These are phyloP conservation scores for Laupala kohalensis DNA, from an alignment of 1,140 invertebrate genomes.

Conservation along the genomic window DNA sequence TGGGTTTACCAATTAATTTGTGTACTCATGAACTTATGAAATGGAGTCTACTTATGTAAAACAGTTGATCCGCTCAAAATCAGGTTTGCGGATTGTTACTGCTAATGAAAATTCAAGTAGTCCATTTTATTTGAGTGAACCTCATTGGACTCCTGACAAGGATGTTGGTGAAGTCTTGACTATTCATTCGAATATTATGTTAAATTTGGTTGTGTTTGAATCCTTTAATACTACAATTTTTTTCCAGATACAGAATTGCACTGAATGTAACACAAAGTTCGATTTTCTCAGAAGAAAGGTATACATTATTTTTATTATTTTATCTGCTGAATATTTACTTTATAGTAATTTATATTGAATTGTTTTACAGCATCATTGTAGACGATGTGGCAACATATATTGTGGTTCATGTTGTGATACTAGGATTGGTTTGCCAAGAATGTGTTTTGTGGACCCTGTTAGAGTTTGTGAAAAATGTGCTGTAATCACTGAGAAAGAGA, in stretches of 20 bases:
- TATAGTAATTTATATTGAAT: not conserved
- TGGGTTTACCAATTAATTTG: too few species aligned
- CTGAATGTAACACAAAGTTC: not conserved
- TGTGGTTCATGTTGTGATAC: slow-evolving; percentile 33
- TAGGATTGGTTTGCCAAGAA: slow-evolving; percentile 31
- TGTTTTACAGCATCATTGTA: slow-evolving; percentile 36
- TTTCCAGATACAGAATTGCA: not conserved
- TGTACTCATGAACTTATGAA: too few species aligned
- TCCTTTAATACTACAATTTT: not conserved
- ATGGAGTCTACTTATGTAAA: not conserved
- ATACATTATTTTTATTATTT: too few species aligned
- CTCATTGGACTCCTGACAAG: not conserved
- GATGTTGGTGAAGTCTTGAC: not conserved
- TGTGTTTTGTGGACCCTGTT: slow-evolving; percentile 43
- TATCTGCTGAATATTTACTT: too few species aligned
- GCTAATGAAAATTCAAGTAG: not conserved
- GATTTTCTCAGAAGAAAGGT: not conserved
- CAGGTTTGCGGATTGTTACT: not conserved
- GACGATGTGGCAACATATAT: slow-evolving; percentile 39
- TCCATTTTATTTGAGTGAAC: not conserved
- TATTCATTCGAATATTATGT: not conserved
- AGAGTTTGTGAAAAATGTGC: slow-evolving; percentile 32
- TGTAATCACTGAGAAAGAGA: slow-evolving; percentile 32
- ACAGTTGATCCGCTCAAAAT: not conserved
- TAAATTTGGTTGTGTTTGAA: not conserved